Evolutionary conservation across 2,113 vertebrate species (phyloP).

Genomic region (Illadopsis cleaveri): DNA sequence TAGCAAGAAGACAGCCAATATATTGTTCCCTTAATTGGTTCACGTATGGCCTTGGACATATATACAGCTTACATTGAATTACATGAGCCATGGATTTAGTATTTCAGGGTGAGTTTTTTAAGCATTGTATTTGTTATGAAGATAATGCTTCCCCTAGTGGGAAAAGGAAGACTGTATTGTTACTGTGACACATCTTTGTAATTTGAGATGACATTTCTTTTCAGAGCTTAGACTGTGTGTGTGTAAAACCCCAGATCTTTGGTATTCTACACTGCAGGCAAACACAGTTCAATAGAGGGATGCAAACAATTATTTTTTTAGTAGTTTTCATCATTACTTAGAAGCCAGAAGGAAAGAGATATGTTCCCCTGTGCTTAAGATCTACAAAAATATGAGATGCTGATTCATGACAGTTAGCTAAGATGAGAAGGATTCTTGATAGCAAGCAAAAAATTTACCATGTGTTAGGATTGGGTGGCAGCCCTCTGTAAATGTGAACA

Average conservation of each 20-base stretch:
- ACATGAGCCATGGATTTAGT: not conserved
- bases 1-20: not conserved
- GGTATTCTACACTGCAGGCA: not conserved
- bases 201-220: constrained; percentile 19
- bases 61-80: not conserved
- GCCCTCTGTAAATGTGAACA: fast-evolving
- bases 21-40: constrained; percentile 28
- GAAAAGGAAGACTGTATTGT: not conserved
- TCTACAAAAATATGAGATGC: not conserved
- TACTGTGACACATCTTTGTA: not conserved
- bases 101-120: not conserved
- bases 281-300: not conserved
- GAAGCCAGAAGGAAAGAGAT: not conserved
- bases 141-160: constrained; percentile 32
- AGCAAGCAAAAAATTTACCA: not conserved
- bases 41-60: not conserved
- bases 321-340: not conserved
- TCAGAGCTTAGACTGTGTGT: not conserved
- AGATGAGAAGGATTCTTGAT: not conserved
- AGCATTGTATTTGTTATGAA: not conserved
- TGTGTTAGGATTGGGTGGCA: not conserved
- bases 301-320: not conserved
- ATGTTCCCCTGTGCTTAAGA: not conserved
- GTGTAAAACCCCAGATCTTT: not conserved
- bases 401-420: not conserved